phyloP scores from a whole-genome alignment of 2,888 invertebrate genomes.

The Minunthozetes semirufus region DNA sequence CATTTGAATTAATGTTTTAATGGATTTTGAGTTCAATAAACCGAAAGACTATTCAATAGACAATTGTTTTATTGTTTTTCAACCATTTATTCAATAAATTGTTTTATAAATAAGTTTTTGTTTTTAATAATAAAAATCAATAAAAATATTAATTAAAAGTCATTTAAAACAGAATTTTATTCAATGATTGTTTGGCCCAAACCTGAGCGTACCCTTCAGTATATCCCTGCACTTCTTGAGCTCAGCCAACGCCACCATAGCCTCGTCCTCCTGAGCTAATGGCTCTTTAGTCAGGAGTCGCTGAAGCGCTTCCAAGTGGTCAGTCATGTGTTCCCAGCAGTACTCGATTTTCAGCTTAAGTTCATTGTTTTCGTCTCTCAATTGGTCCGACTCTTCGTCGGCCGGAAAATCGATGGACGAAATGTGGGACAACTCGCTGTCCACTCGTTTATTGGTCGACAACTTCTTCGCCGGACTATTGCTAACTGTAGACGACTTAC shows the following conservation, averaged over 20 bases:
- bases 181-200: conserved; percentile 10
- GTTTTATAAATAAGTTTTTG: too few species aligned
- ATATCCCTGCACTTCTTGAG: conserved; percentile 42
- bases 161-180: neutral
- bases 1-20: too few species aligned
- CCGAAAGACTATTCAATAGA: too few species aligned
- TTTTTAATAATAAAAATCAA: too few species aligned
- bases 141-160: neutral
- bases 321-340: conserved; percentile 32
- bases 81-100: too few species aligned
- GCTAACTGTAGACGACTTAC: neutral
- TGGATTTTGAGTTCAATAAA: too few species aligned
- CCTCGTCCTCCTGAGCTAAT: conserved; percentile 40
- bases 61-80: too few species aligned
- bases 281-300: conserved; percentile 29
- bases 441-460: neutral
- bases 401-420: conserved; percentile 28
- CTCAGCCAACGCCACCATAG: conserved; percentile 41
- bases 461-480: neutral
- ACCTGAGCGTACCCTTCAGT: conserved; percentile 40
- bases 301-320: conserved; percentile 35
- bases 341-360: conserved; percentile 34
- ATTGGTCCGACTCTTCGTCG: conserved; percentile 8
- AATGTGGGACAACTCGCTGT: conserved; percentile 28
- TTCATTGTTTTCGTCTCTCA: conserved; percentile 23